Percentiles rank a stretch among this genome's conserved stretches.
Evolutionary conservation across 2,888 invertebrate species (phyloP).

Genomic region (Caenorhabditis sulstoni): DNA sequence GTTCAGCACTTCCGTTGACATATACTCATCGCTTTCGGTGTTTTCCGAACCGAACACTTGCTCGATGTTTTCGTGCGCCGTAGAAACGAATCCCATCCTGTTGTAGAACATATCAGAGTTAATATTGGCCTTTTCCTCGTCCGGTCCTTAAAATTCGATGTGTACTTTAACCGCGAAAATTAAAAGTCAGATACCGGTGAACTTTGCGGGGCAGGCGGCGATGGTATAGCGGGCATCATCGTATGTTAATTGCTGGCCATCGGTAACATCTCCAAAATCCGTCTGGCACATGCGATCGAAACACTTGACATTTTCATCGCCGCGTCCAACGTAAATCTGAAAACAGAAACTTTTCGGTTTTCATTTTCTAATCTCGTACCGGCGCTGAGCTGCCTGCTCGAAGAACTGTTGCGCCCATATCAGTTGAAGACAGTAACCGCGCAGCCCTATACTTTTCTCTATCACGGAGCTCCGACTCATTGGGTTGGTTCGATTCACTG

Average conservation of each 20-base stretch:
- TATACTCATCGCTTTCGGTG: neutral
- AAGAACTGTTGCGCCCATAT: too few relatives aligned
- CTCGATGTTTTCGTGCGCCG: neutral
- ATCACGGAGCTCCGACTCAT: too few relatives aligned
- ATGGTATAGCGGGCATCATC: neutral
- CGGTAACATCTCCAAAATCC: slow-evolving; percentile 15
- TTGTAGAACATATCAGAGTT: neutral
- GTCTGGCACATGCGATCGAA: slow-evolving; percentile 45
- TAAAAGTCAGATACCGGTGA: neutral
- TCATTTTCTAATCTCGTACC: too few relatives aligned
- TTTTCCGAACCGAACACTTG: neutral
- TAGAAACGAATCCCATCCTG: neutral
- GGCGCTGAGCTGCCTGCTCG: too few relatives aligned
- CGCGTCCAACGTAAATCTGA: slow-evolving; percentile 23
- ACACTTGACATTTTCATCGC: slow-evolving; percentile 9
- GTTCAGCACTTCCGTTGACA: too few relatives aligned
- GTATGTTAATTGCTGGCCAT: too few relatives aligned
- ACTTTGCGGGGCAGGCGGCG: neutral
- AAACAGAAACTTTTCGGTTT: neutral
- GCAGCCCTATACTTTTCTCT: too few relatives aligned
- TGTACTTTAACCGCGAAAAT: too few relatives aligned
- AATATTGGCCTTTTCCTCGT: neutral
- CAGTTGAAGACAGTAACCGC: too few relatives aligned
- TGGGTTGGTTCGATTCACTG: too few relatives aligned
- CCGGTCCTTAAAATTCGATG: neutral